A percentile compares a stretch with the other conserved stretches of the same genome.
phyloP scores from a whole-genome alignment of 64 coral and sea anemone genomes.

The Anthopleura sola region DNA sequence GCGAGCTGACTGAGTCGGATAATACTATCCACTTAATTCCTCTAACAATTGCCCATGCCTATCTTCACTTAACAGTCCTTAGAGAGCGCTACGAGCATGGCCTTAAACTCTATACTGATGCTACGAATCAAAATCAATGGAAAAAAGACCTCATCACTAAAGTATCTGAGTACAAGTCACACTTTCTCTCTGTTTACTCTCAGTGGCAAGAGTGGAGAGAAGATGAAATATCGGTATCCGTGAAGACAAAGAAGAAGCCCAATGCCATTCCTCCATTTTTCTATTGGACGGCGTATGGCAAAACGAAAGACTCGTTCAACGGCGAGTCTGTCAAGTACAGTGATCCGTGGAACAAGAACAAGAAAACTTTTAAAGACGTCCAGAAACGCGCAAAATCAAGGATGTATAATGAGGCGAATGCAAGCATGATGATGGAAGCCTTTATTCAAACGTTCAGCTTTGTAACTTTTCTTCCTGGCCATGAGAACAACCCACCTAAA shows the following conservation, averaged over 20 bases:
- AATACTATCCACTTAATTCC: slow-evolving; percentile 7
- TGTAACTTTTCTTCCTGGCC: background rate
- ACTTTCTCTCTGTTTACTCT: background rate
- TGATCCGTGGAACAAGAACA: background rate
- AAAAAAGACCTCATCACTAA: background rate
- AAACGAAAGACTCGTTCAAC: background rate
- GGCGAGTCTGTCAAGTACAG: background rate
- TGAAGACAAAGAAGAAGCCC: background rate
- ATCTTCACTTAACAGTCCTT: background rate
- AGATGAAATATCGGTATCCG: background rate
- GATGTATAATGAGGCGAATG: background rate
- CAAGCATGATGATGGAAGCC: background rate
- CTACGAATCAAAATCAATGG: background rate
- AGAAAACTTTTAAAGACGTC: background rate
- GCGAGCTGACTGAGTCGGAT: background rate
- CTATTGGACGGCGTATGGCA: background rate
- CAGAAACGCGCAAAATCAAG: background rate
- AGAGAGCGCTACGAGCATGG: slow-evolving; percentile 12
- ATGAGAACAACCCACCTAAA: background rate
- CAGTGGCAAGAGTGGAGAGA: background rate
- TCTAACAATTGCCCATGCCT: background rate
- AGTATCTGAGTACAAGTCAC: background rate
- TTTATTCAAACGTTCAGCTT: background rate
- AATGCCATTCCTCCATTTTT: background rate
- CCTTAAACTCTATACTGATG: background rate